Evolutionary conservation across 2,797 vertebrate genomes (phyloP), one percentile per base, ranked within the genome.

Genomic region (Fringilla coelebs): DNA sequence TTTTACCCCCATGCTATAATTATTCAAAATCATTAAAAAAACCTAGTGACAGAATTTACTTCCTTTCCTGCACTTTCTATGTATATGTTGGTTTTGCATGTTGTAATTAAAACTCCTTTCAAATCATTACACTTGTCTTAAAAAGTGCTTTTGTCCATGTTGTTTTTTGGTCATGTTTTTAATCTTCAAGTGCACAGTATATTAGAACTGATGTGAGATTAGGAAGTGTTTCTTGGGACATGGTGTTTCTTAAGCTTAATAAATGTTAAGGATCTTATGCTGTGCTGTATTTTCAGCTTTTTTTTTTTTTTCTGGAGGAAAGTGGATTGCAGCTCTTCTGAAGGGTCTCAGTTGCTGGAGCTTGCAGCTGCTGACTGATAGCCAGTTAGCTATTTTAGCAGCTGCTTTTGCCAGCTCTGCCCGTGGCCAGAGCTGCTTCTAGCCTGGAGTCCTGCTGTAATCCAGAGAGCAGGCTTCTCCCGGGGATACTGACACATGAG

Each of bases 401-500:
- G 88, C 86, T 97, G 80, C 82, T 77, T 75, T 72, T 82, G 62
- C 72, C 45, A 14, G 75, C 49, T 82, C 77, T 94, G 68, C 45
- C 75, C 9, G 1, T 86, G 90, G 46, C 38, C 62, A 84, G 77
- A 51, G 65, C 74, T 88, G 63, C 85, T 75, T 72, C 83, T 72
- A 49, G 68, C 61, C 65, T 40, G 29, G 66, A 76, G 71, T 79
- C 1, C 8, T 72, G 57, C 81, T 79, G 58, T 58, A 81, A 75
- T 90, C 80, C 88, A 61, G 80, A 78, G 80, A 74, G 61, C 57
- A 58, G 55, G 58, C 72, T 82, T 24, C 75, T 95, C 74, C 58
- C 16, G 34, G 32, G 72, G 20, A 41, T 54, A 32, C 73, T 86
- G 95, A 96, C 61, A 97, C 52, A 81, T 88, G 97, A 97, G 89